Evolutionary conservation across 1,140 invertebrate species (phyloP).

Genomic region (Brachionus rotundiformis): DNA sequence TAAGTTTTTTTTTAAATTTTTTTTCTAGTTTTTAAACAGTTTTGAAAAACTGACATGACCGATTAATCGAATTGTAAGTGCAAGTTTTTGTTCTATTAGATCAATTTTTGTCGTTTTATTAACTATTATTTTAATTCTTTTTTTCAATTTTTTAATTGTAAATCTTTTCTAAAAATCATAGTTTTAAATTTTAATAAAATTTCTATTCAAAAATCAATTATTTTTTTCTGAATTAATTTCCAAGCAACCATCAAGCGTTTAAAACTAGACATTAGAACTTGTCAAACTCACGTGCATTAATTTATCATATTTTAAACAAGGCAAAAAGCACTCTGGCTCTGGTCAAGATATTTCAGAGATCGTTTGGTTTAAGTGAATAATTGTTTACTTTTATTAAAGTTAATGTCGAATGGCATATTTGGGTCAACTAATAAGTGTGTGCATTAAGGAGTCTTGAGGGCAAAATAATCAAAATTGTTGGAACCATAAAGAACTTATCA

Average conservation of each 20-base stretch:
- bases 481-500: conserved; percentile 3
- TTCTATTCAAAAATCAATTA: background rate
- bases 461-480: conserved; percentile 10
- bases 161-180: background rate
- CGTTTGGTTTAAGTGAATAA: background rate
- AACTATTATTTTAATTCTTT: background rate
- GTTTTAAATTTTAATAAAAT: background rate
- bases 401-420: conserved; percentile 7
- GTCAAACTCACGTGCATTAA: background rate
- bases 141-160: background rate
- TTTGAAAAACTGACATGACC: conserved; percentile 18
- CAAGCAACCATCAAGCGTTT: too few relatives aligned
- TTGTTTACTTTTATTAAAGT: background rate
- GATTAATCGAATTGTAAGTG: conserved; percentile 14
- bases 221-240: background rate
- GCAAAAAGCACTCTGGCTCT: background rate
- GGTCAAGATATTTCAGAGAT: background rate
- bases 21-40: conserved; percentile 20
- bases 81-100: background rate
- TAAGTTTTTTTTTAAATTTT: background rate
- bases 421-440: conserved; percentile 9
- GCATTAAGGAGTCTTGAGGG: background rate
- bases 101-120: background rate
- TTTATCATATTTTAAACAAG: background rate
- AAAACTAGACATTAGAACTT: background rate